Base-by-base conservation (phyloP, 2,113 vertebrate species). In the Petaurus breviceps region DNA sequence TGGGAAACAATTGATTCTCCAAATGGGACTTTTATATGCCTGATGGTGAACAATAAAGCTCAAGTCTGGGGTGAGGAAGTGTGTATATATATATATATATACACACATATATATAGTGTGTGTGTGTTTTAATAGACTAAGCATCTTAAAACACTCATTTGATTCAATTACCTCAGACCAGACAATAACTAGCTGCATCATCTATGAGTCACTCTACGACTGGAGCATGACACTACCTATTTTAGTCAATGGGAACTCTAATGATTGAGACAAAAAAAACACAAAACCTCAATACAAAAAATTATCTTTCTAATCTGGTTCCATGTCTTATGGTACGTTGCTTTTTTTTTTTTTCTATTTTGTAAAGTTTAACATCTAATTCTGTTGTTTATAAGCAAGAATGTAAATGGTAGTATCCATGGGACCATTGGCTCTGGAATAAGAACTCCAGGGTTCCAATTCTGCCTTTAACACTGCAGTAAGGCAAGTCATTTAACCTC, bases 1-100 rank as follows among this genome's bases (percentile, higher is more conserved):
- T n/a, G 96, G 97, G 97, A 96, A 90, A 84, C 95, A 94, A 97
- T 94, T 95, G 94, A 94, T 89, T 94, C 96, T 98, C 96, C 97
- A 97, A 98, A 98, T 98, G 97, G 96, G 96, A 90, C 95, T 98
- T 98, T 98, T 98, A 98, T 98, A 97, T 96, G 97, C 93, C 97
- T 94, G 51, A 47, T 93, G 97, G 31, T 97, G 95, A 98, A 95
- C 91, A 94, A 94, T 0, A 0, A 57, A 95, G n/a, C 16, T 51
- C 16, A 68, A 96, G 94, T 90, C 22, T 31, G 68, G 91, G 96
- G 93, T 97, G 91, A 96, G 14, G 57, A 97, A 97, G 90, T 31
- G 55, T 61, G 55, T 57, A 26, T 57, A 26, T 57, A 49, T 49
- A 49, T 49, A 49, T 49, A 49, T 49, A 4, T 49, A 49, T 49